Evolutionary conservation across 1,140 invertebrate species (phyloP), one percentile per base, ranked within the genome.

Genomic region (Kradibia gibbosae): DNA sequence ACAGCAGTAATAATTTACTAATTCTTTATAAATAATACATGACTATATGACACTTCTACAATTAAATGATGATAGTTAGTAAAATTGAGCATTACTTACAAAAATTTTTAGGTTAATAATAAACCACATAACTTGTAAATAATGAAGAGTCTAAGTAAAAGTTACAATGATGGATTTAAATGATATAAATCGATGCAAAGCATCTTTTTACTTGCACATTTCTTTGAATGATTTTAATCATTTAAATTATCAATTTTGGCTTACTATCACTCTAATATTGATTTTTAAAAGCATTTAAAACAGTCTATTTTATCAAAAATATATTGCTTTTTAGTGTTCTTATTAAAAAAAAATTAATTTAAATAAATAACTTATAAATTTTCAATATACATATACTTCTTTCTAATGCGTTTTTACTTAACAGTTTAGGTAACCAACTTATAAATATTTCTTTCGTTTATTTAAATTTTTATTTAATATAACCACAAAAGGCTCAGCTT

Each of bases 161-260:
- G 13, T 45, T 45, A 45, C 42, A 45, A 45, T 45, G 42, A 13
- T 13, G 13, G 7, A 13, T 45, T n/a, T 13, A 45, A 45, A 45
- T 45, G 5, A 45, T 13, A n/a, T n/a, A n/a, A n/a, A n/a, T n/a
- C n/a, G n/a, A n/a, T n/a, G n/a, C n/a, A n/a, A n/a, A n/a, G n/a
- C n/a, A n/a, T n/a, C n/a, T n/a, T 65, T 65, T 65, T 20, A 65
- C 60, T 65, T 65, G 60, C 60, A 65, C 34, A 65, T 65, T 3
- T 15, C 31, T 1, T 65, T 11, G 31, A 65, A 65, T 65, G 31
- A 25, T 36, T 65, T 65, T 20, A 36, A 65, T 65, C 60, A 10
- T n/a, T 55, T n/a, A n/a, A 65, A 65, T 65, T 65, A 65, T 65
- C 60, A 34, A 34, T 36, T 28, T 65, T 65, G 20, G 11, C 2